Percentiles rank a stretch among this genome's conserved stretches.
Evolutionary conservation across 2,888 invertebrate species (phyloP).

Genomic region (Cabera pusaria): DNA sequence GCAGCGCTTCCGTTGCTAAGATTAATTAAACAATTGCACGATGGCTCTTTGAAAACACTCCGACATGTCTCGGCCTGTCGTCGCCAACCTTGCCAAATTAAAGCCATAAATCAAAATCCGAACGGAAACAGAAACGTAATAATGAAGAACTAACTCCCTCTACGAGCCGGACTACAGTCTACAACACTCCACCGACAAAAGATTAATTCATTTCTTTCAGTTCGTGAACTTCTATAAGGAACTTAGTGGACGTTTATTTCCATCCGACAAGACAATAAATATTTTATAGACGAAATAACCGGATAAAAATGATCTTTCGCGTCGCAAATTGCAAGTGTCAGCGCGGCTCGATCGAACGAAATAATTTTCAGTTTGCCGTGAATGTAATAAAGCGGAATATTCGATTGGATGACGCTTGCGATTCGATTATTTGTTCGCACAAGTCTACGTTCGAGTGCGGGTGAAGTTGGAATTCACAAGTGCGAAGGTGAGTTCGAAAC

Average conservation of each 20-base stretch:
- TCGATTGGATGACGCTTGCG: slow-evolving; percentile 51
- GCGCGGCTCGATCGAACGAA: slow-evolving; percentile 39
- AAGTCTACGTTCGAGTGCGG: slow-evolving; percentile 38
- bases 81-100: slow-evolving; percentile 82
- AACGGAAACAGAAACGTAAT: slow-evolving; percentile 77
- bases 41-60: slow-evolving; percentile 82
- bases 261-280: slow-evolving; percentile 34
- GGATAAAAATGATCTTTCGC: slow-evolving; percentile 30
- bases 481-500: slow-evolving; percentile 55
- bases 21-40: slow-evolving; percentile 84
- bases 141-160: slow-evolving; percentile 69
- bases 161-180: slow-evolving; percentile 48
- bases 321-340: slow-evolving; percentile 48
- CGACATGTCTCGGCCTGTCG: slow-evolving; percentile 82
- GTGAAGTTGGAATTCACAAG: slow-evolving; percentile 62
- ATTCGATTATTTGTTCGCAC: slow-evolving; percentile 54
- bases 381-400: slow-evolving; percentile 52
- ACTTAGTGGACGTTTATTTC: slow-evolving; percentile 27
- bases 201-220: slow-evolving; percentile 58
- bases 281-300: slow-evolving; percentile 31
- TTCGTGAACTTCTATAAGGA: slow-evolving; percentile 29
- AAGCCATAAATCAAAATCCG: slow-evolving; percentile 80
- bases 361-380: slow-evolving; percentile 45
- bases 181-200: slow-evolving; percentile 40
- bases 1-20: slow-evolving; percentile 72